Conservation (phyloP, 2,888 invertebrate species). For the Xestia sexstrigata region DNA sequence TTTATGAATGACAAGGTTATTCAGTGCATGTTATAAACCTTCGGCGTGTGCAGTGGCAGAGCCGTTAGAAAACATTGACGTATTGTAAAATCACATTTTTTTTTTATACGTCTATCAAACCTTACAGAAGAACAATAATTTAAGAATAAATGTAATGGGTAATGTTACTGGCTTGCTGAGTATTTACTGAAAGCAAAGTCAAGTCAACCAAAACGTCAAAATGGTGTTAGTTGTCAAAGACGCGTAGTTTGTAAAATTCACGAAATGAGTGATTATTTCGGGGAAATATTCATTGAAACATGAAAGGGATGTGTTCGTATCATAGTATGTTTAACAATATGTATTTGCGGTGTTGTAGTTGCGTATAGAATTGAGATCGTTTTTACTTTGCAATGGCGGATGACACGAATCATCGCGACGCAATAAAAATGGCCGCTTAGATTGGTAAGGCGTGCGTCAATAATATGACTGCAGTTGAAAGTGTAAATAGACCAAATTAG, state of each 20-base stretch:
- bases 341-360: slow-evolving; percentile 78
- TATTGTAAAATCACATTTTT: slow-evolving; percentile 58
- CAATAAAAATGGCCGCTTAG: slow-evolving; percentile 90
- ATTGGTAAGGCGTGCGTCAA: slow-evolving; percentile 90
- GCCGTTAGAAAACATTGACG: slow-evolving; percentile 16
- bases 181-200: slow-evolving; percentile 74
- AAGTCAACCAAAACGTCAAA: slow-evolving; percentile 86
- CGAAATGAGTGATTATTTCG: slow-evolving; percentile 83
- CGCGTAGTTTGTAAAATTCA: slow-evolving; percentile 86
- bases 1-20: slow-evolving; percentile 51
- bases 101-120: slow-evolving; percentile 63
- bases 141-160: slow-evolving; percentile 70
- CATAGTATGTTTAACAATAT: slow-evolving; percentile 73
- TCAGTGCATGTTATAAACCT: slow-evolving; percentile 31
- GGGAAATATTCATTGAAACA: slow-evolving; percentile 77
- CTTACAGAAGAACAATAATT: slow-evolving; percentile 36
- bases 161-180: slow-evolving; percentile 78
- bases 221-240: slow-evolving; percentile 89
- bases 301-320: slow-evolving; percentile 80
- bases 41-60: slow-evolving; percentile 23
- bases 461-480: slow-evolving; percentile 76
- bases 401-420: slow-evolving; percentile 90
- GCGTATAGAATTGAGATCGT: slow-evolving; percentile 77
- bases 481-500: slow-evolving; percentile 69
- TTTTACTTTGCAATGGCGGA: slow-evolving; percentile 89